Conservation (phyloP, 1,140 invertebrate species). For the Apis dorsata region DNA sequence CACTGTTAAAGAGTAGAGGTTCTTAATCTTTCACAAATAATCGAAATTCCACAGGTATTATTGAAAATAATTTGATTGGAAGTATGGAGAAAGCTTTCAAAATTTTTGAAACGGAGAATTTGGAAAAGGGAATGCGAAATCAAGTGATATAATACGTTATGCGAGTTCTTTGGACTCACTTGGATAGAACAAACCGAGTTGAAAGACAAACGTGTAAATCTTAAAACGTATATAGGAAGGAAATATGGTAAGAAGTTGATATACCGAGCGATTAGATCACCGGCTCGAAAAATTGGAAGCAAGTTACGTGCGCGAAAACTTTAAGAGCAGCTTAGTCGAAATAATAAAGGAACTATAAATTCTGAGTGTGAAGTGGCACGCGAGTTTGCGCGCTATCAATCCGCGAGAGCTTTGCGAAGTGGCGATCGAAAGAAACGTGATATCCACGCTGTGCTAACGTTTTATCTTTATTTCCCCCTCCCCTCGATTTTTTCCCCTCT, state of each 20-base stretch:
- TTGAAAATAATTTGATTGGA: too few relatives aligned
- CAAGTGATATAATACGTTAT: too few relatives aligned
- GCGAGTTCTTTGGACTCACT: too few relatives aligned
- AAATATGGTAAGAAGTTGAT: conserved; percentile 7
- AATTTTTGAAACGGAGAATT: too few relatives aligned
- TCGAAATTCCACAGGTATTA: too few relatives aligned
- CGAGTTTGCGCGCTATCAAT: conserved; percentile 33
- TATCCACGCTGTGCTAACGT: conserved; percentile 11
- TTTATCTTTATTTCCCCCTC: not conserved
- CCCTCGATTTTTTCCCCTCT: too few relatives aligned
- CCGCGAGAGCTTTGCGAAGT: conserved; percentile 26
- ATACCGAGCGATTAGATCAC: conserved; percentile 12
- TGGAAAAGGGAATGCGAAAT: too few relatives aligned
- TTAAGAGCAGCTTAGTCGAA: conserved; percentile 22
- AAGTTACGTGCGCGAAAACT: conserved; percentile 31
- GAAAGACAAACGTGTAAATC: too few relatives aligned
- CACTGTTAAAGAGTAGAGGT: too few relatives aligned
- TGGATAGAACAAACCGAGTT: too few relatives aligned
- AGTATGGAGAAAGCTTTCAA: too few relatives aligned
- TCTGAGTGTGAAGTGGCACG: conserved; percentile 34
- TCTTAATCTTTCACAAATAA: too few relatives aligned
- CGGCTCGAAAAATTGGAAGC: conserved; percentile 31
- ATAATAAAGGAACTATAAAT: conserved; percentile 40
- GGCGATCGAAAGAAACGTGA: conserved; percentile 26
- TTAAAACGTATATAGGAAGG: not conserved